Percentiles rank a stretch among this genome's conserved stretches.
These are phyloP conservation scores for Callospermophilus lateralis DNA, from an alignment of 2,113 vertebrate species.

Conservation along the genomic window DNA sequence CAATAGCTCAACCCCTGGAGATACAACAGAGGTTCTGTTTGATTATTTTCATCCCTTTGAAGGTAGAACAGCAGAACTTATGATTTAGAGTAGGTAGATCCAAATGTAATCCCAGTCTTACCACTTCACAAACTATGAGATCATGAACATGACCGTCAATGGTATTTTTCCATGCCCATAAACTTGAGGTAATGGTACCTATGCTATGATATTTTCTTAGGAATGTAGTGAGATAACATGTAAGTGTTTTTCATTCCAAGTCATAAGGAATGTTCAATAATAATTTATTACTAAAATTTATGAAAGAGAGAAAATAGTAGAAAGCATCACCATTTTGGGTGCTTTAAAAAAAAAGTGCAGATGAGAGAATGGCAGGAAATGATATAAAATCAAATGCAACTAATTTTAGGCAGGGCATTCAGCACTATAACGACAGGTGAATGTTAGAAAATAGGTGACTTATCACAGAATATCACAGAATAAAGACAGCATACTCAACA, in stretches of 20 bases:
- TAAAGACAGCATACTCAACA: not conserved
- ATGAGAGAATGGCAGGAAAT: not conserved
- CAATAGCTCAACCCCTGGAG: not conserved
- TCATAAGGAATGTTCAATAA: not conserved
- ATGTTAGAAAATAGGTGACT: not conserved
- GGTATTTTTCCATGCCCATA: not conserved
- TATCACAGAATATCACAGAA: not conserved
- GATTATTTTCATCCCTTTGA: not conserved
- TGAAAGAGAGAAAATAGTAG: not conserved
- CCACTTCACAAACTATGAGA: not conserved
- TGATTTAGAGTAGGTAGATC: not conserved
- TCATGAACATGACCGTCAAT: rapidly evolving
- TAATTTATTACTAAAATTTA: not conserved
- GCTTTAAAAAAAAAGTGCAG: not conserved
- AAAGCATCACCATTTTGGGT: not conserved
- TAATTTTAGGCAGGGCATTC: not conserved
- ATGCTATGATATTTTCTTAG: not conserved
- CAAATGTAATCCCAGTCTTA: not conserved
- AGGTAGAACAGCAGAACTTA: not conserved
- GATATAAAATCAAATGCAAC: not conserved
- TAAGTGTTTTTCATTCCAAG: not conserved
- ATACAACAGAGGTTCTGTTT: not conserved
- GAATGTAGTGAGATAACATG: not conserved
- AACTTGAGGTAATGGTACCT: not conserved
- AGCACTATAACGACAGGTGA: no score